Conservation (phyloP, 1,140 invertebrate genomes). For the Parapsyche elsis region DNA sequence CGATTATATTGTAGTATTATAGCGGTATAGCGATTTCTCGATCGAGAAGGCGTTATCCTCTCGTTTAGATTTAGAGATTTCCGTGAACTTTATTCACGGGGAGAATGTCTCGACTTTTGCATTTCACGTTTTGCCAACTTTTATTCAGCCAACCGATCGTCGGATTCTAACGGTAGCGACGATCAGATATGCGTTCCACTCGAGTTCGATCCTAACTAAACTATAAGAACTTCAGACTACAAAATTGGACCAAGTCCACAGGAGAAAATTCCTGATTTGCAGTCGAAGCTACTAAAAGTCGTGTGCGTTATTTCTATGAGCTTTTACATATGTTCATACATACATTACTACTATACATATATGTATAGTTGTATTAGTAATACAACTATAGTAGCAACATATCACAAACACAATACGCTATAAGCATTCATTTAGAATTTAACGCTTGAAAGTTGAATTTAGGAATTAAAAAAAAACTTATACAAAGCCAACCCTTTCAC, state of each 20-base stretch:
- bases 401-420: too few relatives aligned
- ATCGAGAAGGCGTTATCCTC: not conserved
- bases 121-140: conserved; percentile 49
- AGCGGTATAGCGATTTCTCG: not conserved
- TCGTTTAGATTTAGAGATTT: conserved; percentile 4
- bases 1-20: too few relatives aligned
- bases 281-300: too few relatives aligned
- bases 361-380: not conserved
- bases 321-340: too few relatives aligned
- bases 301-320: too few relatives aligned
- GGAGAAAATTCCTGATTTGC: too few relatives aligned
- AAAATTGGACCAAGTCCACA: too few relatives aligned
- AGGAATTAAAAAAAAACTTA: not conserved
- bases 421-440: too few relatives aligned
- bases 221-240: too few relatives aligned
- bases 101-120: conserved; percentile 33
- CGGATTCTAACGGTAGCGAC: conserved; percentile 29
- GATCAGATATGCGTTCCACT: conserved; percentile 17
- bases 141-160: conserved; percentile 28
- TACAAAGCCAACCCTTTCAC: not conserved
- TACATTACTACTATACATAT: too few relatives aligned
- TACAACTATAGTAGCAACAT: too few relatives aligned
- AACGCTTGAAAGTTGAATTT: too few relatives aligned
- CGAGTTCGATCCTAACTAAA: conserved; percentile 17
- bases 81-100: conserved; percentile 2